phyloP scores from a whole-genome alignment of 1,140 invertebrate species.

The Latrodectus geometricus region DNA sequence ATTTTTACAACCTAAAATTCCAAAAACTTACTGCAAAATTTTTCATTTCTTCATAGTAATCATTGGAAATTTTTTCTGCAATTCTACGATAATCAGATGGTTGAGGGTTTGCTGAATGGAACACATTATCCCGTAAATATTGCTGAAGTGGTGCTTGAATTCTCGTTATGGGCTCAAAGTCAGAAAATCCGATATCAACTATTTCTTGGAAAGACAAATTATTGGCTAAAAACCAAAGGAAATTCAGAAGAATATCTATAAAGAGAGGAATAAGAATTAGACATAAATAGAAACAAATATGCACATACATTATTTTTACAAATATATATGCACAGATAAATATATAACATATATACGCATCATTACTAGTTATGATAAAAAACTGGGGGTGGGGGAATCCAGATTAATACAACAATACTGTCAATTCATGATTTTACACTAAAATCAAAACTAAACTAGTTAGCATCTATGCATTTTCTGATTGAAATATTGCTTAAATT shows the following conservation, averaged over 20 bases:
- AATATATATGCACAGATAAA: too few relatives aligned
- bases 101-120: neutral
- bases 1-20: too few relatives aligned
- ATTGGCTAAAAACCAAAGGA: conserved; percentile 66
- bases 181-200: conserved; percentile 69
- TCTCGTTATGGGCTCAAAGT: conserved; percentile 66
- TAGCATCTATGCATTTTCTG: too few relatives aligned
- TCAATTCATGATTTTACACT: too few relatives aligned
- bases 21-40: neutral
- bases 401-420: too few relatives aligned
- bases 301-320: conserved; percentile 7
- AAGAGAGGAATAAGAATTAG: conserved; percentile 26
- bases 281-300: neutral
- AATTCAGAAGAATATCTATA: conserved; percentile 66
- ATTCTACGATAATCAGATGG: neutral
- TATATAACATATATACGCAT: too few relatives aligned
- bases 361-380: too few relatives aligned
- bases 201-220: conserved; percentile 71
- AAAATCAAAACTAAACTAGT: too few relatives aligned
- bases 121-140: conserved; percentile 66
- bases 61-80: neutral
- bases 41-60: neutral
- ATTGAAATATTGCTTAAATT: too few relatives aligned
- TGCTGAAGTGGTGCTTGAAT: conserved; percentile 66
- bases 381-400: too few relatives aligned